Percentiles rank a stretch among this genome's conserved stretches.
phyloP scores from a whole-genome alignment of 2,113 vertebrate species.

The Bubo bubo region DNA sequence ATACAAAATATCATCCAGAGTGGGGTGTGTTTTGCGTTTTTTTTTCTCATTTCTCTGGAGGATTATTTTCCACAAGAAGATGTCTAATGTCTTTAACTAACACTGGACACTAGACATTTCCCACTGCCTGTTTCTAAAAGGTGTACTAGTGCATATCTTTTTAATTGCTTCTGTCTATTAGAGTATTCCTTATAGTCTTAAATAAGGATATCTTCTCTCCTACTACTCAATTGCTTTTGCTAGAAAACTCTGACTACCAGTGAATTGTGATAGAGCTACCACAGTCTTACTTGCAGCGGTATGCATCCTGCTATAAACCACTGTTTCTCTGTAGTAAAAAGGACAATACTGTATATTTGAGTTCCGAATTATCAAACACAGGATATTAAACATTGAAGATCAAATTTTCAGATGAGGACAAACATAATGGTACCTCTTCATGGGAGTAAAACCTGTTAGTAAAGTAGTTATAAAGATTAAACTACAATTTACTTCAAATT shows the following conservation, averaged over 20 bases:
- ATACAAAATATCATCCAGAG: neutral
- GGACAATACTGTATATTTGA: neutral
- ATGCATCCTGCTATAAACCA: neutral
- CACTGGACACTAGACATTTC: neutral
- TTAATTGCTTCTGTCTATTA: slow-evolving; percentile 69
- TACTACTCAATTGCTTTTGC: slow-evolving; percentile 29
- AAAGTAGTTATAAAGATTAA: slow-evolving; percentile 3
- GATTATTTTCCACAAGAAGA: neutral
- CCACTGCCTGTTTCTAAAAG: slow-evolving; percentile 30
- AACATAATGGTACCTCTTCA: neutral
- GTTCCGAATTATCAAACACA: neutral
- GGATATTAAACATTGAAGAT: neutral
- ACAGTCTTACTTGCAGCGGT: neutral
- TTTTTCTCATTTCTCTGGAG: neutral
- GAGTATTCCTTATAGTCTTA: slow-evolving; percentile 48
- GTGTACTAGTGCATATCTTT: slow-evolving; percentile 68
- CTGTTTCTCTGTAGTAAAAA: neutral
- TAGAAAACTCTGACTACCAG: slow-evolving; percentile 64
- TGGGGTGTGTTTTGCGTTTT: neutral
- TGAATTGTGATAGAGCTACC: slow-evolving; percentile 24
- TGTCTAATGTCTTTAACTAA: neutral
- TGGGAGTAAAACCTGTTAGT: neutral
- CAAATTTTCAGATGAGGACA: neutral
- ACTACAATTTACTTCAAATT: neutral
- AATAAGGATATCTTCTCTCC: slow-evolving; percentile 37